phyloP scores from a whole-genome alignment of 2,797 vertebrate species.

The Peromyscus aztecus region DNA sequence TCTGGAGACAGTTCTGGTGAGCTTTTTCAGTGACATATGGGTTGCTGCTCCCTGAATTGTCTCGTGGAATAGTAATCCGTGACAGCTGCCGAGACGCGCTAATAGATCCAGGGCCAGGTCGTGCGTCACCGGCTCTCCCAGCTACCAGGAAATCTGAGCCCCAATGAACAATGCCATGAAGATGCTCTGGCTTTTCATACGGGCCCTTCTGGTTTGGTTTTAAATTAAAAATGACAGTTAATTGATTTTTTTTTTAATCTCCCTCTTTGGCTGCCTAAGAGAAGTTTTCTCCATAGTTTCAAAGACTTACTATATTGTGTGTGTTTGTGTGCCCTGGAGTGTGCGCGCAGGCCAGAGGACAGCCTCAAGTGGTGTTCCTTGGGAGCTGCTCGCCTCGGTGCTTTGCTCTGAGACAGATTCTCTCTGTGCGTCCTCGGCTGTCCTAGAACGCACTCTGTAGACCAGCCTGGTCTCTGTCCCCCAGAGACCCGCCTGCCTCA shows the following conservation, averaged over 20 bases:
- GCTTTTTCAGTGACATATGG: background rate
- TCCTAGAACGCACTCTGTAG: background rate
- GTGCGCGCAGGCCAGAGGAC: background rate
- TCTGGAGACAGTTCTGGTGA: background rate
- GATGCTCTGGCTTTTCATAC: background rate
- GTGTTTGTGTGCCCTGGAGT: too few relatives aligned
- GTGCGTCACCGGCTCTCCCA: background rate
- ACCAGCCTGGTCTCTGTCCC: background rate
- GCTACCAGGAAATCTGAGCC: constrained; percentile 6
- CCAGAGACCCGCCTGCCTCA: background rate
- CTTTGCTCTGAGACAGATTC: background rate
- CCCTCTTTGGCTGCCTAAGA: background rate
- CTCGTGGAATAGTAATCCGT: background rate
- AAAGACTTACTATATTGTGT: background rate
- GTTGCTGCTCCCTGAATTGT: background rate
- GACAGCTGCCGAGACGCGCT: background rate
- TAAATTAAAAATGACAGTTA: constrained; percentile 51
- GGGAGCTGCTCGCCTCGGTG: background rate
- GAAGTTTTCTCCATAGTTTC: constrained; percentile 11
- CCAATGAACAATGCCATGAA: background rate
- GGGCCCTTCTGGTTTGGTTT: constrained; percentile 40
- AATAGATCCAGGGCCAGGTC: background rate
- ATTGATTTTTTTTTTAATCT: background rate
- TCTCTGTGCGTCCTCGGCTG: background rate
- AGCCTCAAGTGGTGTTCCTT: background rate